A percentile compares a stretch with the other conserved stretches of the same genome.
Conservation (phyloP, 2,888 invertebrate species). For the Pollenia amentaria region DNA sequence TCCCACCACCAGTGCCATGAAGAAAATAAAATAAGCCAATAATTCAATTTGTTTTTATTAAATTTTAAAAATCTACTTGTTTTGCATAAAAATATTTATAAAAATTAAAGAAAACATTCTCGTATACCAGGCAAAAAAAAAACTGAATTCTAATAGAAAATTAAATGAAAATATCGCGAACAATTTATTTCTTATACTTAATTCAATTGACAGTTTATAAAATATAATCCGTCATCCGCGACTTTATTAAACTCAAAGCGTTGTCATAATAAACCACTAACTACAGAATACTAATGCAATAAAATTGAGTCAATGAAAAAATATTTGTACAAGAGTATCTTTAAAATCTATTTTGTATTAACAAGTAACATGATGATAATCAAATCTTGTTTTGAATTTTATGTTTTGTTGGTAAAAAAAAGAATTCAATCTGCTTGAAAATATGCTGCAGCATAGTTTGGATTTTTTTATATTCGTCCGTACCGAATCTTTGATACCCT, state of each 20-base stretch:
- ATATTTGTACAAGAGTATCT: slow-evolving; percentile 25
- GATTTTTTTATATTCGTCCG: no score
- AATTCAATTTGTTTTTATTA: slow-evolving; percentile 79
- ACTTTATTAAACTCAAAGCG: slow-evolving; percentile 26
- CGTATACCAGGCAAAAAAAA: slow-evolving; percentile 15
- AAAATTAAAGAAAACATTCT: slow-evolving; percentile 45
- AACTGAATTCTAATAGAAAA: slow-evolving; percentile 36
- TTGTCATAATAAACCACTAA: slow-evolving; percentile 68
- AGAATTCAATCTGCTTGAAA: background rate
- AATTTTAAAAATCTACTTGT: slow-evolving; percentile 46
- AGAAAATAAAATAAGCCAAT: slow-evolving; percentile 74
- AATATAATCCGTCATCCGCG: slow-evolving; percentile 17
- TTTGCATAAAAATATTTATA: slow-evolving; percentile 37
- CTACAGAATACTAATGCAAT: slow-evolving; percentile 38
- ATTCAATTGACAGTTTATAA: slow-evolving; percentile 80
- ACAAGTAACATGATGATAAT: slow-evolving; percentile 66
- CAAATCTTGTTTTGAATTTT: slow-evolving; percentile 48
- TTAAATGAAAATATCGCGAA: slow-evolving; percentile 63
- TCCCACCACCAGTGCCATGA: background rate
- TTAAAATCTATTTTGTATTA: slow-evolving; percentile 60
- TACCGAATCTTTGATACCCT: no score
- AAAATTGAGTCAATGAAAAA: background rate
- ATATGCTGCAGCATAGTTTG: background rate
- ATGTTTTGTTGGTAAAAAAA: background rate
- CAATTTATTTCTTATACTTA: slow-evolving; percentile 76